These are phyloP conservation scores for Calyptommatus sinebrachiatus DNA, from an alignment of 2,113 vertebrate genomes.

Conservation along the genomic window DNA sequence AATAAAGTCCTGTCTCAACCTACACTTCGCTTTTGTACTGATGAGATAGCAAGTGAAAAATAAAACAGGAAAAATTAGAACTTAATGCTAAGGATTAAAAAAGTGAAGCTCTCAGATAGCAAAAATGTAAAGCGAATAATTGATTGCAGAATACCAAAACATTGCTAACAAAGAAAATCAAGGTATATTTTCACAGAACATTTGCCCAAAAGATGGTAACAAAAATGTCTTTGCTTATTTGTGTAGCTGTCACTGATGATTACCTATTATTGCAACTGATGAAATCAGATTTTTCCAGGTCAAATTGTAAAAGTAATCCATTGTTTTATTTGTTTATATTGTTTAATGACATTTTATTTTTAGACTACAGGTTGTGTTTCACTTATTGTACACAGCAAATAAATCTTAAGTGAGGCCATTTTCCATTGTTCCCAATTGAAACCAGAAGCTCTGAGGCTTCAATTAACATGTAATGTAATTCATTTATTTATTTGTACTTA, in stretches of 20 bases:
- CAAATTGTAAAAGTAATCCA: neutral
- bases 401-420: too few species aligned
- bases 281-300: neutral
- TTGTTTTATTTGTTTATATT: neutral
- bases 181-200: neutral
- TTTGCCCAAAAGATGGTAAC: constrained; percentile 1
- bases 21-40: neutral
- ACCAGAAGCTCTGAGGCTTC: too few species aligned
- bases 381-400: too few species aligned
- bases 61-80: neutral
- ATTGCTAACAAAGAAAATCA: neutral
- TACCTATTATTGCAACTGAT: neutral
- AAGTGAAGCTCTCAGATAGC: neutral
- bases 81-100: neutral
- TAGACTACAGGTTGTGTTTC: neutral
- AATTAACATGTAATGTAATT: too few species aligned
- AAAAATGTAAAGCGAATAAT: neutral
- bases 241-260: neutral
- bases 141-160: neutral
- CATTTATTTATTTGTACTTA: too few species aligned
- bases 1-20: neutral
- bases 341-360: neutral
- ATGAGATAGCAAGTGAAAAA: constrained; percentile 12
- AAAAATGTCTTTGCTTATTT: neutral
- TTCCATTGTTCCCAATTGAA: too few species aligned